Evolutionary conservation across 2,797 vertebrate species (phyloP).

Genomic region (Sebastes diploproa): DNA sequence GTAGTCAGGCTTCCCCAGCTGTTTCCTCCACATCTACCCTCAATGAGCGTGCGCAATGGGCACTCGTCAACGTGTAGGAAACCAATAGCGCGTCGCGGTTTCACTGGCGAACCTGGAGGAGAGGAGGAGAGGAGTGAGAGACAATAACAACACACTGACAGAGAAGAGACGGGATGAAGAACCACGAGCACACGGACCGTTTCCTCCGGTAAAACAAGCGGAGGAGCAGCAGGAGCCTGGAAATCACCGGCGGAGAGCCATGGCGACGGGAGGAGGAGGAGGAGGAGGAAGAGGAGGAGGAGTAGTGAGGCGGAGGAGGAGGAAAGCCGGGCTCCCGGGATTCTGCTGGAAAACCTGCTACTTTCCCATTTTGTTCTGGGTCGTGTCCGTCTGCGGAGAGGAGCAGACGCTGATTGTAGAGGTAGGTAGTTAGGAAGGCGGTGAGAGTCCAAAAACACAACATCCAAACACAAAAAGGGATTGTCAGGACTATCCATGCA

Average conservation of each 20-base stretch:
- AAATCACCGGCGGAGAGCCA: conserved; percentile 66
- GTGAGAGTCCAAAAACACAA: background rate
- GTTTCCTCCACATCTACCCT: conserved; percentile 31
- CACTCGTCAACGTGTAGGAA: conserved; percentile 20
- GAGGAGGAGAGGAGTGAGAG: background rate
- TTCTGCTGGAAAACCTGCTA: conserved; percentile 83
- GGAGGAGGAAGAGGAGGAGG: conserved; percentile 70
- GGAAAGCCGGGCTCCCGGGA: conserved; percentile 74
- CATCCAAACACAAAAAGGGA: background rate
- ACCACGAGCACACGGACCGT: conserved; percentile 25
- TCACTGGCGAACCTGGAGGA: conserved; percentile 26
- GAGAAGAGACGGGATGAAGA: conserved; percentile 43
- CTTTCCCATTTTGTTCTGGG: conserved; percentile 82
- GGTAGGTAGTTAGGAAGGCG: conserved; percentile 73
- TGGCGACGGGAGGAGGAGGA: conserved; percentile 78
- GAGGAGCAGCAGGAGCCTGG: conserved; percentile 61
- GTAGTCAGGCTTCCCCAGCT: conserved; percentile 50
- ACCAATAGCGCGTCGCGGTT: conserved; percentile 48
- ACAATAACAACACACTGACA: background rate
- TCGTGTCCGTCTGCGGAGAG: conserved; percentile 81
- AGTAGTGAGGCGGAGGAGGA: conserved; percentile 58
- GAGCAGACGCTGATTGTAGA: conserved; percentile 84
- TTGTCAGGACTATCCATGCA: background rate
- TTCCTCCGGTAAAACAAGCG: conserved; percentile 65
- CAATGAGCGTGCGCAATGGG: conserved; percentile 68